Percentiles rank a stretch among this genome's conserved stretches.
These are phyloP conservation scores for Olivierus martensii DNA, from an alignment of 1,140 invertebrate genomes.

Conservation along the genomic window DNA sequence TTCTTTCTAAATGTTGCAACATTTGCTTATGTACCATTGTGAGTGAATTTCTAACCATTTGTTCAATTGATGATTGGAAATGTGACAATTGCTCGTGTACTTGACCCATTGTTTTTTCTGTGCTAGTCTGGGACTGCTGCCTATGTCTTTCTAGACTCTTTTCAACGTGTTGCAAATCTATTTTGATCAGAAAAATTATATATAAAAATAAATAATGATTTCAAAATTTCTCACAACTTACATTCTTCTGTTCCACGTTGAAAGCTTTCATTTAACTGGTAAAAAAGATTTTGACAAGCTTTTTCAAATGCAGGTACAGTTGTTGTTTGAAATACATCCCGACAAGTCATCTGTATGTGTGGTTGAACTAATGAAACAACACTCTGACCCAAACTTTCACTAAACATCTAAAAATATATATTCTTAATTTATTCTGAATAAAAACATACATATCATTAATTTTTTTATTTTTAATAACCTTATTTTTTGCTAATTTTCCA, in stretches of 20 bases:
- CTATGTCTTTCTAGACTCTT: too few relatives aligned
- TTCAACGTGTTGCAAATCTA: too few relatives aligned
- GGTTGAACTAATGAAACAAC: slow-evolving; percentile 48
- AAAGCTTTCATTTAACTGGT: slow-evolving; percentile 75
- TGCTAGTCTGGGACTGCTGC: too few relatives aligned
- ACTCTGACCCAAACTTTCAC: slow-evolving; percentile 52
- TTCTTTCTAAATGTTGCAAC: too few relatives aligned
- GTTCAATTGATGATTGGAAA: too few relatives aligned
- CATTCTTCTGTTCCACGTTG: slow-evolving; percentile 72
- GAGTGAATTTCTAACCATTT: too few relatives aligned
- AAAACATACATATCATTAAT: neutral
- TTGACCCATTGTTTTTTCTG: too few relatives aligned
- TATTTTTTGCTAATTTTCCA: slow-evolving; percentile 54
- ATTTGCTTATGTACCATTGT: too few relatives aligned
- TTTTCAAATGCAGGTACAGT: slow-evolving; percentile 72
- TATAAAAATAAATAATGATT: too few relatives aligned
- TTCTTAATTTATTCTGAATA: neutral
- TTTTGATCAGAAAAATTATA: too few relatives aligned
- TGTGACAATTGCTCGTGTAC: too few relatives aligned
- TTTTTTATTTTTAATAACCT: slow-evolving; percentile 37
- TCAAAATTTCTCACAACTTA: too few relatives aligned
- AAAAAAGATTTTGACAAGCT: slow-evolving; percentile 66
- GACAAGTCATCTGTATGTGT: slow-evolving; percentile 51
- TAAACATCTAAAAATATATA: slow-evolving; percentile 40
- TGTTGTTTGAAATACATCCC: slow-evolving; percentile 53